Evolutionary conservation across 2,113 vertebrate species (phyloP).

Genomic region (Eolophus roseicapilla): DNA sequence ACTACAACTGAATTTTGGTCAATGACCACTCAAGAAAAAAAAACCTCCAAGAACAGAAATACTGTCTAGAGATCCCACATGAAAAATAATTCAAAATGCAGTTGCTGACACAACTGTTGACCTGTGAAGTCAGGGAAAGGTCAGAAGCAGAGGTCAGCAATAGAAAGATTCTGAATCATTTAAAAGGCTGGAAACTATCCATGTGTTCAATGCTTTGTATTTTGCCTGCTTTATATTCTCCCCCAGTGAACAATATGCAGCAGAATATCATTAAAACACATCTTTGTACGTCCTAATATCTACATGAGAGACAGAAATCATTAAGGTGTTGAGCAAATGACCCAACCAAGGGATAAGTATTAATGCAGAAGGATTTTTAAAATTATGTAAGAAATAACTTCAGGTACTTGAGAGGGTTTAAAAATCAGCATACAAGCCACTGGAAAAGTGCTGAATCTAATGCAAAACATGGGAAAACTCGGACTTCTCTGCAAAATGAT

Average conservation of each 20-base stretch:
- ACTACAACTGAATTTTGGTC: not conserved
- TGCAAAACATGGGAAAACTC: not conserved
- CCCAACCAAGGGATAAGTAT: not conserved
- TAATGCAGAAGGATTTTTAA: not conserved
- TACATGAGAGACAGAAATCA: slow-evolving; percentile 23
- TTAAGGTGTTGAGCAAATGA: slow-evolving; percentile 28
- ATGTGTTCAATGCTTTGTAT: not conserved
- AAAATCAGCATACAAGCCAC: not conserved
- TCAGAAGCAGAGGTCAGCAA: not conserved
- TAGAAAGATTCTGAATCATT: not conserved
- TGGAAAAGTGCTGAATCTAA: not conserved
- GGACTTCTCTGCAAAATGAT: not conserved
- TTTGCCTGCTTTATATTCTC: not conserved
- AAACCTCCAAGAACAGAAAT: not conserved
- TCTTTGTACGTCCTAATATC: not conserved
- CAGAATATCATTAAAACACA: slow-evolving; percentile 29
- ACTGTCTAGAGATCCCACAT: not conserved
- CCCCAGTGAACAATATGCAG: not conserved
- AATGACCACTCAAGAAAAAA: not conserved
- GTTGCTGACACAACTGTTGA: not conserved
- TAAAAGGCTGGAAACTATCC: not conserved
- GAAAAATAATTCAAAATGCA: not conserved
- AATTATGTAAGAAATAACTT: not conserved
- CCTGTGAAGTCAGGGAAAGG: not conserved
- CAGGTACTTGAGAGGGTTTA: not conserved